phyloP scores from a whole-genome alignment of 1,140 invertebrate genomes.

The Holcopasites calliopsidis region DNA sequence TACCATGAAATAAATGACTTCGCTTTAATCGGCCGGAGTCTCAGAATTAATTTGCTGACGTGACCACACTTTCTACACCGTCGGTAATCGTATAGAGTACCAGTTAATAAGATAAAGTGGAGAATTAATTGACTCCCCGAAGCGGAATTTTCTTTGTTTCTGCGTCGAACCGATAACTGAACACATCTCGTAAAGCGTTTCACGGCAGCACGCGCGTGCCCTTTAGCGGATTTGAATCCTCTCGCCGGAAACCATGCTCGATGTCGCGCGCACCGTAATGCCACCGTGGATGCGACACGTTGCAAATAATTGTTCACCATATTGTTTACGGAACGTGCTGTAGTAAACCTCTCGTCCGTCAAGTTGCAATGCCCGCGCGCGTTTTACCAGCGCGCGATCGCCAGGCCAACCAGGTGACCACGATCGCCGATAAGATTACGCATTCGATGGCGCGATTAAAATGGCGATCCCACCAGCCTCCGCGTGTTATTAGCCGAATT shows the following conservation, averaged over 20 bases:
- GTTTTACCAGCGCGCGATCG: neutral
- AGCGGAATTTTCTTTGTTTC: neutral
- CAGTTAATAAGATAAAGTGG: neutral
- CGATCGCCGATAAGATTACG: slow-evolving; percentile 17
- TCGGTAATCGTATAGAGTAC: neutral
- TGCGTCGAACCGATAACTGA: neutral
- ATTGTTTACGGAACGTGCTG: slow-evolving; percentile 15
- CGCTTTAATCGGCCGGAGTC: neutral
- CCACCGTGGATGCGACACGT: neutral
- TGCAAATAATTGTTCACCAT: neutral
- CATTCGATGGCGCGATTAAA: slow-evolving; percentile 1
- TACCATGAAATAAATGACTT: no score
- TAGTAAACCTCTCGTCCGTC: neutral
- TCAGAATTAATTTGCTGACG: neutral
- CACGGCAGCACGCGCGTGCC: no score
- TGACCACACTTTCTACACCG: neutral
- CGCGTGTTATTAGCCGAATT: no score
- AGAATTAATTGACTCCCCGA: neutral
- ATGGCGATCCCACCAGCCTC: no score
- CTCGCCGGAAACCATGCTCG: no score
- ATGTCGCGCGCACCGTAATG: neutral
- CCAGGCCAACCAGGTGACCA: slow-evolving; percentile 3
- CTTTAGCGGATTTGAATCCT: neutral
- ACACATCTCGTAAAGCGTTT: neutral
- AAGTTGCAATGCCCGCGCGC: slow-evolving; percentile 8